Evolutionary conservation across 2,113 vertebrate species (phyloP).

Genomic region (Cariama cristata): DNA sequence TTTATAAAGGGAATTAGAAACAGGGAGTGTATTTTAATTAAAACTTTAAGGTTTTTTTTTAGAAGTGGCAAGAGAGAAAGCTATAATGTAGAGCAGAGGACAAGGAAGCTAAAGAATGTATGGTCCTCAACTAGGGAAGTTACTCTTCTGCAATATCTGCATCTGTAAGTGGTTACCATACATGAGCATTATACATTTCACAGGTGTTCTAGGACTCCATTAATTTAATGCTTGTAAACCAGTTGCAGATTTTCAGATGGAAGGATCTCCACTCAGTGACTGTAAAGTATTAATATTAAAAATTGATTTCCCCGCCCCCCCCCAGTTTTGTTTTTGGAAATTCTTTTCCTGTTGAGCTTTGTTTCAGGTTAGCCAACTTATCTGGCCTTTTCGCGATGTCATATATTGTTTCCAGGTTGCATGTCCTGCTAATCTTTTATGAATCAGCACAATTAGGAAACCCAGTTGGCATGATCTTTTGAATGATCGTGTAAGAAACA

Average conservation of each 20-base stretch:
- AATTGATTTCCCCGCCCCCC: background rate
- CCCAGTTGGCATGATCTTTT: background rate
- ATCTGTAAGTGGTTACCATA: background rate
- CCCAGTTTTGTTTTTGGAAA: background rate
- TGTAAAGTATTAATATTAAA: background rate
- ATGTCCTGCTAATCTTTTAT: background rate
- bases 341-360: background rate
- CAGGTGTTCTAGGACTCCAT: background rate
- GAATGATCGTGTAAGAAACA: background rate
- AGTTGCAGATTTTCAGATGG: background rate
- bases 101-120: background rate
- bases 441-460: background rate
- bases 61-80: background rate
- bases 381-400: background rate
- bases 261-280: background rate
- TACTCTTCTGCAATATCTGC: background rate
- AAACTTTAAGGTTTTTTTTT: background rate
- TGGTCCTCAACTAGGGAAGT: background rate
- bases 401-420: background rate
- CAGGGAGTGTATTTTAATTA: background rate
- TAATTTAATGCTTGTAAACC: background rate
- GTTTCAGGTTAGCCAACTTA: background rate
- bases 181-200: background rate
- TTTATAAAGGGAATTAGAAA: background rate
- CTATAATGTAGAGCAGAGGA: background rate